Conservation (phyloP, 1,140 invertebrate species). For the Rhagoletis pomonella region DNA sequence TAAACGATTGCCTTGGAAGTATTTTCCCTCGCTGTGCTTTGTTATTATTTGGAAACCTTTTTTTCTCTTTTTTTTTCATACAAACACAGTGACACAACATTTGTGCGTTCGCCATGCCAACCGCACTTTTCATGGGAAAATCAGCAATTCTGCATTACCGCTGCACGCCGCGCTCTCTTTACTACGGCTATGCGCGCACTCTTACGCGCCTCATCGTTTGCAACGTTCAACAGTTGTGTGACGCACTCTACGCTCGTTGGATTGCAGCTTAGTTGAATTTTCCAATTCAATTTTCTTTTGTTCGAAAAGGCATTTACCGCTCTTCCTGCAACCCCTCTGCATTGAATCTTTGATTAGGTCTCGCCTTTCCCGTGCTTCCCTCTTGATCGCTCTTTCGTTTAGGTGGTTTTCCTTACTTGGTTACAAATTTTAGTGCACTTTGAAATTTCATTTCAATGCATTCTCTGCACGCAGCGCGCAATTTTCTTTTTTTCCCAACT, state of each 20-base stretch:
- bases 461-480: not conserved
- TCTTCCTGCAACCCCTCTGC: not conserved
- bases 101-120: not conserved
- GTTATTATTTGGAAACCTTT: not conserved
- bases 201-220: not conserved
- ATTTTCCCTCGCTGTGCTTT: not conserved
- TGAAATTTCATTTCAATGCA: not conserved
- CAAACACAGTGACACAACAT: too few relatives aligned
- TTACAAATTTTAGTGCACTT: not conserved
- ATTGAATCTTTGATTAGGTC: not conserved
- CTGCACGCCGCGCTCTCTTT: not conserved
- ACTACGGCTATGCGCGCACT: not conserved
- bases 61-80: not conserved
- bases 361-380: not conserved
- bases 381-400: not conserved
- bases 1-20: not conserved
- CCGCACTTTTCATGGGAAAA: constrained; percentile 17
- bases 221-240: not conserved
- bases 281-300: not conserved
- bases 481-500: not conserved
- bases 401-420: not conserved
- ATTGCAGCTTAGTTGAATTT: constrained; percentile 9
- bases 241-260: not conserved
- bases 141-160: not conserved
- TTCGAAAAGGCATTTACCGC: not conserved